A percentile compares a stretch with the other conserved stretches of the same genome.
Evolutionary conservation across 1,140 invertebrate genomes (phyloP).

Genomic region (Cyrtorhinus lividipennis): DNA sequence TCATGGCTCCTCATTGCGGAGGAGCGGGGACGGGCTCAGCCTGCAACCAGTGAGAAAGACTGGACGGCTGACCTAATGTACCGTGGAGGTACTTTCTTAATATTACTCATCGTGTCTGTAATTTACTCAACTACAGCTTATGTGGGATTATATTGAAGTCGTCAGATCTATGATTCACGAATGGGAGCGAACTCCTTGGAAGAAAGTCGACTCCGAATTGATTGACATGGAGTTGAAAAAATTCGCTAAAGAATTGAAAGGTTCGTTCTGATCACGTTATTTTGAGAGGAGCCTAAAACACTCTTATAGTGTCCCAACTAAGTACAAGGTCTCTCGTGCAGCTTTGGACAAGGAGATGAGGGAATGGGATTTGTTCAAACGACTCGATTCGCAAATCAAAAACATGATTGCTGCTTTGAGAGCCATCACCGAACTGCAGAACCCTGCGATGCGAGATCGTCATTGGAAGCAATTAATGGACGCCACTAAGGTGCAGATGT

Average conservation of each 20-base stretch:
- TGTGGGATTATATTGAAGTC: conserved; percentile 83
- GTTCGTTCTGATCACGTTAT: no score
- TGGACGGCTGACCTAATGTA: no score
- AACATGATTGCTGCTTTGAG: conserved; percentile 75
- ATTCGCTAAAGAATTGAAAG: conserved; percentile 66
- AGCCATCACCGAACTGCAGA: conserved; percentile 84
- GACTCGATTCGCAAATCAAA: conserved; percentile 57
- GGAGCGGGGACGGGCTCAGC: background rate
- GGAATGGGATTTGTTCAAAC: conserved; percentile 57
- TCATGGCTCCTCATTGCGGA: no score
- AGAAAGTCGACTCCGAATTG: conserved; percentile 79
- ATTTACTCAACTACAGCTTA: conserved; percentile 32
- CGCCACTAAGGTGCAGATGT: conserved; percentile 77
- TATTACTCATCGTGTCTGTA: no score
- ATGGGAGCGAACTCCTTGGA: conserved; percentile 88
- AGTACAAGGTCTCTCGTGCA: no score
- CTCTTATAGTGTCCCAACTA: no score
- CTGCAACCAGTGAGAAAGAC: no score
- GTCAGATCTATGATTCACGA: conserved; percentile 66
- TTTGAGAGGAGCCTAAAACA: background rate
- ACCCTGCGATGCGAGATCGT: conserved; percentile 78
- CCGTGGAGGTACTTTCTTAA: no score
- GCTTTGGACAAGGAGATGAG: conserved; percentile 77
- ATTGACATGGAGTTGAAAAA: conserved; percentile 92
- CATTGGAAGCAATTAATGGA: conserved; percentile 90